Base-by-base conservation (phyloP, 2,888 invertebrate genomes). In the Chalcis sispes region DNA sequence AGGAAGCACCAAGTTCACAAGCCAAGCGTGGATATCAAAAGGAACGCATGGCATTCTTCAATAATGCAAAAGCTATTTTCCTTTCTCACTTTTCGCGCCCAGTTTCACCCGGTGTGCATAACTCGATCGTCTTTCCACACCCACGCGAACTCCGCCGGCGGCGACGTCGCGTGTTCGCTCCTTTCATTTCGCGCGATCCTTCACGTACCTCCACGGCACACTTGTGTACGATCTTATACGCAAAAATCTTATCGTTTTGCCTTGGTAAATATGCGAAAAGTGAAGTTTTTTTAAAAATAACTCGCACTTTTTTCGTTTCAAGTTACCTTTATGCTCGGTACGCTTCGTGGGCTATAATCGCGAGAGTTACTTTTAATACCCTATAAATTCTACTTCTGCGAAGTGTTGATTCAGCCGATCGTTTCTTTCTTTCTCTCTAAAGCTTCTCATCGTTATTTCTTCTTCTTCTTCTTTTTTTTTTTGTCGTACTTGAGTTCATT, bases 401-500 rank as follows among this genome's bases (percentile, higher is more conserved):
- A 40, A 66, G 66, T 67, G 67, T 67, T 67, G 67, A 67, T 56
- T 67, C 67, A 67, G 67, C 67, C n/a, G n/a, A 42, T 27, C 42
- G 29, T 61, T n/a, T 15, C 61, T 23, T 25, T 7, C 7, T n/a
- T n/a, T n/a, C n/a, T 40, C 66, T 54, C 54, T 54, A 66, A 56
- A 42, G 56, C 42, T 54, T 18, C 27, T 42, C 42, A 15, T 42
- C 25, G 2, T 27, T 25, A 42, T n/a, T 18, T 10, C 36, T 23
- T 42, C 13, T 32, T 5, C 29, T 7, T 8, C n/a, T 32, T 42
- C 4, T 7, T n/a, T 10, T 36, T 10, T 36, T 10, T 46, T 46
- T 46, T 32, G 8, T 32, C 8, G 13, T 13, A 13, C 15, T 4
- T 42, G 42, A 36, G 15, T 42, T 15, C 42, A 7, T 13, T 42